Conservation (phyloP, 2,113 vertebrate genomes). For the Xenopus tropicalis region UCB_Xtro_10.0 CM004445.2:107383001-107383500, state of each 20-base stretch:
- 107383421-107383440: too few species aligned
- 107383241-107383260: conserved; percentile 72
- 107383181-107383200: not conserved
- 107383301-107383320: conserved; percentile 82
- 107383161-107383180: conserved; percentile 40
- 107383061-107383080: conserved; percentile 80
- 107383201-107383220: not conserved
- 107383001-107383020: conserved; percentile 70
- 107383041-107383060: conserved; percentile 59
- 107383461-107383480: too few species aligned
- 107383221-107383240: not conserved
- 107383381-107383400: too few species aligned
- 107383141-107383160: conserved; percentile 54
- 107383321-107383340: conserved; percentile 75
- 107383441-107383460: too few species aligned
- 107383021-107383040: conserved; percentile 58
- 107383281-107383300: conserved; percentile 71
- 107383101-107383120: conserved; percentile 67
- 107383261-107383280: conserved; percentile 62
- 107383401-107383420: too few species aligned
- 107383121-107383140: conserved; percentile 77
- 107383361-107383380: not conserved
- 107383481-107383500: too few species aligned
- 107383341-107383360: not conserved
- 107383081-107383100: conserved; percentile 82